Evolutionary conservation across 35 echinoderm and acorn worm species (phyloP), one percentile per base, ranked within the genome.

Genomic region (Hemicentrotus pulcherrimus): DNA sequence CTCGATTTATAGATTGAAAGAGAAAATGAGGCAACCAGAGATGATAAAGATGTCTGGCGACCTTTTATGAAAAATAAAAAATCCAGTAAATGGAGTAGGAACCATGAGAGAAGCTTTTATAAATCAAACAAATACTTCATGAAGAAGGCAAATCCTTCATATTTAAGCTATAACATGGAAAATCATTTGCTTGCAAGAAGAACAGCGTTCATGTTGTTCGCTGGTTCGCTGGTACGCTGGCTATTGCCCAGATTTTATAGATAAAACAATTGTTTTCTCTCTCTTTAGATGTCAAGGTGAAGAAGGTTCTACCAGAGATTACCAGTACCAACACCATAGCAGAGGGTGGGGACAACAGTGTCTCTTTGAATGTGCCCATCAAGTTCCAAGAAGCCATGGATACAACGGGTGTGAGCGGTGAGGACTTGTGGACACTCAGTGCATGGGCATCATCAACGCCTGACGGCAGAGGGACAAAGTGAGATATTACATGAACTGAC

Each of bases 341-440:
- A 22, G 95, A 91, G 32, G 94, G 95, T 4, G 85, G 31, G 24
- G 46, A 88, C 24, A 94, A 96, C 11, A 96, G 48, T 18, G 78
- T 97, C 22, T 60, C 15, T 31, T 48, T 96, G 30, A 32, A 95
- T 71, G 95, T 97, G 45, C 95, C 94, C 31, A 95, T 97, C 47
- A 94, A 86, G 65, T 97, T 96, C 45, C 65, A 47, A 47, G 95
- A 97, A 88, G 95, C 65, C 47, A 32, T 46, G 22, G 94, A 94
- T 61, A 97, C 97, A 58, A 95, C 97, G 33, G 94, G 97, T 33
- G 88, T 94, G 18, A 95, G 50, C 12, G 97, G 97, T 32, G 94
- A 97, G 48, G 90, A 95, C 59, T 78, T 97, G 48, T 97, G 97
- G 97, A 95, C 58, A 78, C 88, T 96, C 9, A 95, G 97, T 61